Evolutionary conservation across 1,140 invertebrate species (phyloP), one percentile per base, ranked within the genome.

Genomic region (Andrena cerasifolii): DNA sequence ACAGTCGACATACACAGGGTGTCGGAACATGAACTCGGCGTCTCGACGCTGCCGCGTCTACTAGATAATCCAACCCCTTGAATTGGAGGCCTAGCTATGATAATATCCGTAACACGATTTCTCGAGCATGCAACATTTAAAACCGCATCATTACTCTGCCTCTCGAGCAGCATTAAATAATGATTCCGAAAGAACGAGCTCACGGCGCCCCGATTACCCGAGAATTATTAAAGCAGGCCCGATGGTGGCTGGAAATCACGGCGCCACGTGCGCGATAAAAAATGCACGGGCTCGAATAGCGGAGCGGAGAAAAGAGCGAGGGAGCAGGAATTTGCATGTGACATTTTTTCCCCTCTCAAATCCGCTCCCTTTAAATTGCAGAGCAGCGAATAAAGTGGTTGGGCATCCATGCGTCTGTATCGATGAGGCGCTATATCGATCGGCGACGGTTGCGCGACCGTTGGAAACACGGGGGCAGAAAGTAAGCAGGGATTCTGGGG

Each of bases 351-450:
- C 3, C 26, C 14, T 65, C 26, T 21, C 61, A 43, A 18, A 45
- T 62, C 40, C 18, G 26, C 3, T 5, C 21, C 40, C n/a, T n/a
- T 56, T 43, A 26, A 31, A 54, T 66, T 31, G 59, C 21, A 16
- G 24, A 26, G 14, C 36, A 21, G 21, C n/a, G 59, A 28, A 40
- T 10, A 51, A 68, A 36, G 47, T 36, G 14, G 51, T n/a, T n/a
- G 0, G 10, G 10, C 36, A 10, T 28, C 2, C 45, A 40, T 47
- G 26, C 43, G 49, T 49, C 62, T 49, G 51, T 26, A 61, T 49
- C 62, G 62, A 65, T 66, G 40, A 45, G 56, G 45, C 28, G 45
- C 3, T 14, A 40, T 67, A 67, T 75, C 62, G 72, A 75, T 67
- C 51, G 21, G 2, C 18, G 31, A 58, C 63, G 24, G 36, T 65